A percentile compares a stretch with the other conserved stretches of the same genome.
Evolutionary conservation across 2,113 vertebrate species (phyloP).

Genomic region (Taurulus bubalis): DNA sequence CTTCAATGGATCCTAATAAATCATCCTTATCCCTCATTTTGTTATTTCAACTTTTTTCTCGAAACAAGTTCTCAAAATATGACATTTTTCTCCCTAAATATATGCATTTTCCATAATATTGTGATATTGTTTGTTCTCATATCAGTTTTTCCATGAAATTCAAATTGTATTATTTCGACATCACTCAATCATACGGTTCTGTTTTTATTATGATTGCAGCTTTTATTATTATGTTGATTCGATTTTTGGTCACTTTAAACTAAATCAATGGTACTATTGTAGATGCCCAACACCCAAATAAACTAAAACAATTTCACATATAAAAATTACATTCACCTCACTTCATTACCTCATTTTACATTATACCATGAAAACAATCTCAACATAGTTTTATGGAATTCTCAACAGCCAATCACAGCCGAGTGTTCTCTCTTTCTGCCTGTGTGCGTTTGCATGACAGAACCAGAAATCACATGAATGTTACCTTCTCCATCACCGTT

Average conservation of each 20-base stretch:
- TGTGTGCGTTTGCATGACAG: constrained; percentile 4
- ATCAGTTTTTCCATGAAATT: neutral
- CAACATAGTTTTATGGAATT: neutral
- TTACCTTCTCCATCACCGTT: constrained; percentile 16
- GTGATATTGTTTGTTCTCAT: neutral
- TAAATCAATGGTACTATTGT: too few relatives aligned
- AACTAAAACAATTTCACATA: neutral
- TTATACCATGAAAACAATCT: neutral
- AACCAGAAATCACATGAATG: constrained; percentile 53
- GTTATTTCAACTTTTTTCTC: neutral
- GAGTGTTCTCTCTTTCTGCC: neutral
- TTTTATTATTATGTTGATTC: neutral
- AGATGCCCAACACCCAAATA: too few relatives aligned
- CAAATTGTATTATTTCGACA: too few relatives aligned
- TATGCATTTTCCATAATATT: neutral
- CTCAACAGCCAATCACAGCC: constrained; percentile 3
- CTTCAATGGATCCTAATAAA: neutral
- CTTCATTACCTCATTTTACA: neutral
- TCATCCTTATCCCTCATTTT: neutral
- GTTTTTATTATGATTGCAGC: too few relatives aligned
- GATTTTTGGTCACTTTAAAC: neutral
- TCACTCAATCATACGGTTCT: too few relatives aligned
- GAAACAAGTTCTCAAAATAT: neutral
- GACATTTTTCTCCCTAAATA: neutral
- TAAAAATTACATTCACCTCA: neutral